Percentiles rank a stretch among this genome's conserved stretches.
Conservation (phyloP, 2,113 vertebrate species). For the Pluvianellus socialis region DNA sequence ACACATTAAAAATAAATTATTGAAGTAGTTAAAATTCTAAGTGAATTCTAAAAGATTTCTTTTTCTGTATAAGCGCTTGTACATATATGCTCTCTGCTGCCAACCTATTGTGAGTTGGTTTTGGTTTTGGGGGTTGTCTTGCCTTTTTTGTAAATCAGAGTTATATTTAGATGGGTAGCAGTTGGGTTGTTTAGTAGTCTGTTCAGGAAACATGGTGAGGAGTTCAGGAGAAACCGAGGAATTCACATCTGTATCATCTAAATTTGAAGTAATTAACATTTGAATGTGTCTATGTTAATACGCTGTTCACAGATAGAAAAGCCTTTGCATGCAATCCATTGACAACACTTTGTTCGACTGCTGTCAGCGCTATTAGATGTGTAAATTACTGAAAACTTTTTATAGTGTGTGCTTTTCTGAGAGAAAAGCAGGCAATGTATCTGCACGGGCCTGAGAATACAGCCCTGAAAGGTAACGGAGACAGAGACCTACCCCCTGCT, state of each 20-base stretch:
- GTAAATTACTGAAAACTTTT: neutral
- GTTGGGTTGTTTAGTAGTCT: neutral
- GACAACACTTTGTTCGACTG: neutral
- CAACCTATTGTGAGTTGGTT: neutral
- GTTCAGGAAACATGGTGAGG: neutral
- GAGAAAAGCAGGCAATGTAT: neutral
- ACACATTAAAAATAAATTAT: neutral
- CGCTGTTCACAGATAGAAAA: neutral
- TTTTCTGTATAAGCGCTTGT: neutral
- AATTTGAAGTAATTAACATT: slow-evolving; percentile 29
- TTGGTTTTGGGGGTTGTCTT: too few relatives aligned
- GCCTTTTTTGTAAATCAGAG: neutral
- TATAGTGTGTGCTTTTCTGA: neutral
- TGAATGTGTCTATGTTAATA: slow-evolving; percentile 47
- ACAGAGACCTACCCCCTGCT: neutral
- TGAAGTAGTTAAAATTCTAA: neutral
- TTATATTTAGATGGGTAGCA: neutral
- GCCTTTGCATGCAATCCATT: neutral
- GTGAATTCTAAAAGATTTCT: neutral
- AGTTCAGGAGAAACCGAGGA: slow-evolving; percentile 28
- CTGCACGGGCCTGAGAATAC: neutral
- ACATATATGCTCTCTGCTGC: neutral
- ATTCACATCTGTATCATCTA: slow-evolving; percentile 21
- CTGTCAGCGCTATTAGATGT: neutral
- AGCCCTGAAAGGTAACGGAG: neutral